These are phyloP conservation scores for Pangasius mekongensis DNA, from an alignment of 2,797 vertebrate species.

Conservation along the genomic window DNA sequence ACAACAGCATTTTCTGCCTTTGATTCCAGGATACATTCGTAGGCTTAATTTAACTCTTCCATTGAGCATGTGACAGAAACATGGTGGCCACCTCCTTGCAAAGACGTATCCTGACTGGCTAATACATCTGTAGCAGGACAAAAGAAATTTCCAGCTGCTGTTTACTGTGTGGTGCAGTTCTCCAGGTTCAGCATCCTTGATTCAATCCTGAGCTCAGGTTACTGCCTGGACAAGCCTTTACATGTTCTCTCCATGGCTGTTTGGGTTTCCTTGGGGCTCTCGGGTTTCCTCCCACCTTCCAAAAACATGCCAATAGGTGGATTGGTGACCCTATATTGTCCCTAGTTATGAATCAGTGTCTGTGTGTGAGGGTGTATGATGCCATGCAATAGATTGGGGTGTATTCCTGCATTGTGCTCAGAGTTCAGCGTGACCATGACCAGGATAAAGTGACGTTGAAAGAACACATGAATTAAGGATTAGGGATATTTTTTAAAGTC, in stretches of 20 bases:
- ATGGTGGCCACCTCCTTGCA: not conserved
- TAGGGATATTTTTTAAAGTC: not conserved
- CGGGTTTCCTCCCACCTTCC: too few species aligned
- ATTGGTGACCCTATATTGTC: not conserved
- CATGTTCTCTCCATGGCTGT: not conserved
- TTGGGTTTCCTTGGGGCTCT: not conserved
- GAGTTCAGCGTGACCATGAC: not conserved
- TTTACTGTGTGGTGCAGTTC: not conserved
- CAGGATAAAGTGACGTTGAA: not conserved
- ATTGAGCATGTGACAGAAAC: not conserved
- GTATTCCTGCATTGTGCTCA: not conserved
- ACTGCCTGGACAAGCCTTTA: not conserved
- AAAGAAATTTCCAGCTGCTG: not conserved
- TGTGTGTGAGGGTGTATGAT: not conserved
- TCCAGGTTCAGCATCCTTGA: not conserved
- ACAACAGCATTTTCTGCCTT: not conserved
- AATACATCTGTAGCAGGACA: not conserved
- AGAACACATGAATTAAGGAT: not conserved
- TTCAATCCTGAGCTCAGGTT: not conserved
- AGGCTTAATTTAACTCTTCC: not conserved
- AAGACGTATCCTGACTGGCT: not conserved
- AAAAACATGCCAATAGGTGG: not conserved
- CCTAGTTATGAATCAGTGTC: not conserved
- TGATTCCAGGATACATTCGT: not conserved
- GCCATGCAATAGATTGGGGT: not conserved